These are phyloP conservation scores for Enteromius viviparus DNA, from an alignment of 2,797 vertebrate species.

Conservation along the genomic window DNA sequence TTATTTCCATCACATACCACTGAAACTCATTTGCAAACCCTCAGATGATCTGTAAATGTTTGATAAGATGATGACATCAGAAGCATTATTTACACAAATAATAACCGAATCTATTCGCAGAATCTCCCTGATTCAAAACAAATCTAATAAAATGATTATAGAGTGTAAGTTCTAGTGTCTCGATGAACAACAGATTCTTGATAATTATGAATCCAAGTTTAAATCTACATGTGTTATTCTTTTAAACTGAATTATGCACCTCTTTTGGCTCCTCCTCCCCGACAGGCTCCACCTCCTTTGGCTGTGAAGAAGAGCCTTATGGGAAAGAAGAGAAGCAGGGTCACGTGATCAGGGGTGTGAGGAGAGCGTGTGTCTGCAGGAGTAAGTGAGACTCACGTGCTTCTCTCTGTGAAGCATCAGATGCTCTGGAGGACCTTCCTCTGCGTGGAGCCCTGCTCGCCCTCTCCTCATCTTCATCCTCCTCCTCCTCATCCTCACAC, in stretches of 20 bases:
- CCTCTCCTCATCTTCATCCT: constrained; percentile 60
- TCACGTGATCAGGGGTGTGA: neutral
- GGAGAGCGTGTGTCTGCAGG: no score
- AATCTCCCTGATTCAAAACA: neutral
- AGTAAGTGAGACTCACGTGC: constrained; percentile 29
- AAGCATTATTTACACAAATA: neutral
- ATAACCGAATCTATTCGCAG: neutral
- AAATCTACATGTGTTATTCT: no score
- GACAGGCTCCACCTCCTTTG: constrained; percentile 50
- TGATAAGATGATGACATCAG: neutral
- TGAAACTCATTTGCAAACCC: neutral
- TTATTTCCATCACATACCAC: neutral
- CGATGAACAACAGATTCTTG: neutral
- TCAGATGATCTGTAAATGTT: neutral
- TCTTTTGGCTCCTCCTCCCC: constrained; percentile 58
- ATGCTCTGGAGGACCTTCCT: constrained; percentile 63
- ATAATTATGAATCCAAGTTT: neutral
- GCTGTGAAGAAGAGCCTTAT: constrained; percentile 20
- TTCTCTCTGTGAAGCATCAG: constrained; percentile 45
- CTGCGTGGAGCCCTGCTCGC: constrained; percentile 61
- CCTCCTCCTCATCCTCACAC: constrained; percentile 59
- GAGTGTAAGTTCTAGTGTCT: neutral
- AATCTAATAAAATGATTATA: neutral
- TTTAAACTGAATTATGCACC: no score
- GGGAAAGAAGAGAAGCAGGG: neutral